A percentile compares a stretch with the other conserved stretches of the same genome.
phyloP scores from a whole-genome alignment of 2,888 invertebrate species.

The Plusia festucae region DNA sequence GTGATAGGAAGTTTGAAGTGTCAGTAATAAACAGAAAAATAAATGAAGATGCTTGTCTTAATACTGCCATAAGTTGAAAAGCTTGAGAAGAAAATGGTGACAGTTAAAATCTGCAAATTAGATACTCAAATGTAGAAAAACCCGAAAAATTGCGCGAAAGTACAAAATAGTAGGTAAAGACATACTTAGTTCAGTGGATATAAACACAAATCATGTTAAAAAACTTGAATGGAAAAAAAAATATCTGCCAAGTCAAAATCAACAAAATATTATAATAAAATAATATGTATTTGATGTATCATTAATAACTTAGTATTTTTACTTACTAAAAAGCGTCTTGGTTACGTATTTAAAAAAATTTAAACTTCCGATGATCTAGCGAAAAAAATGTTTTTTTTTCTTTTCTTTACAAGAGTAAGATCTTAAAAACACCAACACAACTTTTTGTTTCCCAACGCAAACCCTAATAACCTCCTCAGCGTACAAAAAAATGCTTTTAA shows the following conservation, averaged over 20 bases:
- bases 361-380: not conserved
- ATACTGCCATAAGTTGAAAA: conserved; percentile 1
- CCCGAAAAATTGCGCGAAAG: no score
- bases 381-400: not conserved
- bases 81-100: not conserved
- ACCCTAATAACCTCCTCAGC: conserved; percentile 11
- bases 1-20: not conserved
- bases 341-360: not conserved
- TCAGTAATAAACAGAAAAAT: not conserved
- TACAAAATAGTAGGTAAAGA: no score
- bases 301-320: no score
- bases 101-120: not conserved
- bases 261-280: no score
- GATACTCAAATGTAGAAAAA: no score
- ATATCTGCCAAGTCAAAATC: no score
- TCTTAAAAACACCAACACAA: not conserved
- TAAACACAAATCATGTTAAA: no score
- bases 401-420: not conserved
- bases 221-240: no score
- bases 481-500: conserved; percentile 39
- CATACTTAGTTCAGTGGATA: no score
- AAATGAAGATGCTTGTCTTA: not conserved
- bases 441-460: conserved; percentile 24
- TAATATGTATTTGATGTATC: no score
- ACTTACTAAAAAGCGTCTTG: not conserved